phyloP scores from a whole-genome alignment of 2,113 vertebrate genomes.

The Hylia prasina region DNA sequence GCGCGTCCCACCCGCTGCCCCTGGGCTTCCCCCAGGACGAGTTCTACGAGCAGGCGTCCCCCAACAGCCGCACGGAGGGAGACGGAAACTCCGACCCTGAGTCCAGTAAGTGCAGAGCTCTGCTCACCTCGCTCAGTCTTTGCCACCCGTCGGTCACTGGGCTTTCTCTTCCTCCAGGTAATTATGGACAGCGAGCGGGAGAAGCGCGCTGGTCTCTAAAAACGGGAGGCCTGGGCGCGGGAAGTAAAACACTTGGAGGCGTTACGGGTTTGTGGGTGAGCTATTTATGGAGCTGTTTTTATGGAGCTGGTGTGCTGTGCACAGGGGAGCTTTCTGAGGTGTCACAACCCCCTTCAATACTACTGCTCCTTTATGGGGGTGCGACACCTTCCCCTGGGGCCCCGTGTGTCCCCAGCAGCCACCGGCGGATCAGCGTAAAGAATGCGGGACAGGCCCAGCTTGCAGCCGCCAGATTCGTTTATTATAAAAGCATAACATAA shows the following conservation, averaged over 20 bases:
- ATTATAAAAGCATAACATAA: no score
- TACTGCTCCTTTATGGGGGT: no score
- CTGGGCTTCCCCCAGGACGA: slow-evolving; percentile 89
- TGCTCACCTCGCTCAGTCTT: not conserved
- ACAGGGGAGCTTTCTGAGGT: not conserved
- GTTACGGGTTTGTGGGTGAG: not conserved
- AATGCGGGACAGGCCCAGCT: no score
- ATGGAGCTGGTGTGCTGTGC: not conserved
- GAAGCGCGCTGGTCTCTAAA: not conserved
- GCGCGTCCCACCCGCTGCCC: slow-evolving; percentile 82
- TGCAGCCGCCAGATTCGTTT: no score
- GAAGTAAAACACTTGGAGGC: not conserved
- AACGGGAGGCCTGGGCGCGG: not conserved
- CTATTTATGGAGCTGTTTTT: not conserved
- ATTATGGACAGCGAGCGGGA: not conserved
- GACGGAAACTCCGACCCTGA: slow-evolving; percentile 98
- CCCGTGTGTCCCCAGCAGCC: no score
- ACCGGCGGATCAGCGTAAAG: no score
- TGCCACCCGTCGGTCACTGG: not conserved
- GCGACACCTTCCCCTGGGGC: no score
- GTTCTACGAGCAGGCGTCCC: slow-evolving; percentile 88
- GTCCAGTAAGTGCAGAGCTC: slow-evolving; percentile 85
- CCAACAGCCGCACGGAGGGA: slow-evolving; percentile 93
- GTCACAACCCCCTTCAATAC: no score
- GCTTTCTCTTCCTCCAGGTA: not conserved